phyloP scores from a whole-genome alignment of 2,113 vertebrate genomes.

The Takifugu bimaculatus region DNA sequence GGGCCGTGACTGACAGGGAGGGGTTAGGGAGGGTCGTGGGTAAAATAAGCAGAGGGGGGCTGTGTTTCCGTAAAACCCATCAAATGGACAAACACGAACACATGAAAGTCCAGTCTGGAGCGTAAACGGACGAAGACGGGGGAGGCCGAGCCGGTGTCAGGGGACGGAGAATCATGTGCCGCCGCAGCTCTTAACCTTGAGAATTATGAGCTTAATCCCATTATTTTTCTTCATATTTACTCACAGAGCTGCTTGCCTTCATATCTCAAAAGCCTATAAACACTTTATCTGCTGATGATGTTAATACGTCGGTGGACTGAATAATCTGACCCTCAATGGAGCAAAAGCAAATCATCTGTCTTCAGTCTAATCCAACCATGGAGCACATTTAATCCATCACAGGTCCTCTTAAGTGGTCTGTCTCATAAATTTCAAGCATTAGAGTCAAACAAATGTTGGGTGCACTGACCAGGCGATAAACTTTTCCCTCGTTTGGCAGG shows the following conservation, averaged over 20 bases:
- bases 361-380: too few species aligned
- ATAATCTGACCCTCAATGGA: neutral
- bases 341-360: neutral
- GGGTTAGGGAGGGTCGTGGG: constrained; percentile 26
- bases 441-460: neutral
- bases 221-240: neutral
- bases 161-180: neutral
- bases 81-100: constrained; percentile 12
- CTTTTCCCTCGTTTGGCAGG: too few species aligned
- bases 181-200: constrained; percentile 15
- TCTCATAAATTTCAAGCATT: neutral
- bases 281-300: neutral
- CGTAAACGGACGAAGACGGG: constrained; percentile 30
- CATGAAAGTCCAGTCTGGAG: constrained; percentile 11
- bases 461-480: too few species aligned
- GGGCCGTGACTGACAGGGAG: neutral
- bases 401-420: neutral
- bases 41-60: constrained; percentile 33
- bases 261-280: neutral
- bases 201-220: neutral
- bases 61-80: constrained; percentile 19
- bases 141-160: constrained; percentile 23
- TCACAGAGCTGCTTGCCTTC: neutral
- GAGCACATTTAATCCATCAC: neutral
- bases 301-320: neutral